phyloP scores from a whole-genome alignment of 2,113 vertebrate species.

The Salvelinus namaycush region DNA sequence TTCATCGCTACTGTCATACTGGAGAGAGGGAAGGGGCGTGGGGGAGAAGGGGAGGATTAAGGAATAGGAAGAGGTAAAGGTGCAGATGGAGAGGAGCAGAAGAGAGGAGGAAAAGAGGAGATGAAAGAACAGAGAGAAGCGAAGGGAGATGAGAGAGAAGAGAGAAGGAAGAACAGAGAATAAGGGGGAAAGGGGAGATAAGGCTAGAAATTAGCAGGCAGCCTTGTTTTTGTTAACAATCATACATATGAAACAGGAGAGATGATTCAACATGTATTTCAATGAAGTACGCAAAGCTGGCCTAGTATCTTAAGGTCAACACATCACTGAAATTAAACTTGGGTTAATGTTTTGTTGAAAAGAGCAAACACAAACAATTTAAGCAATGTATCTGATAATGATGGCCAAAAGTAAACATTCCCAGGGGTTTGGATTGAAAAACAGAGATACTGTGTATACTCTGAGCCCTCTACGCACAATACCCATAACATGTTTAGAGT shows the following conservation, averaged over 20 bases:
- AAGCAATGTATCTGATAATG: no score
- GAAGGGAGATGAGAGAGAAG: not conserved
- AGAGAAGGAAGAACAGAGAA: no score
- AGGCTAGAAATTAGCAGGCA: no score
- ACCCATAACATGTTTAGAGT: no score
- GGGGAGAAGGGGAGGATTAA: not conserved
- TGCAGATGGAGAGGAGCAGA: not conserved
- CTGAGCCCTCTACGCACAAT: no score
- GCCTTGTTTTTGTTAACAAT: not conserved
- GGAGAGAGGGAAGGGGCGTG: conserved; percentile 10
- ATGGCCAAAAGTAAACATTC: no score
- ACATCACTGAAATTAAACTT: not conserved
- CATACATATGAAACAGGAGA: not conserved
- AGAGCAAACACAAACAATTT: no score
- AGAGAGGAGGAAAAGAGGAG: not conserved
- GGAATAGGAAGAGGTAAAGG: not conserved
- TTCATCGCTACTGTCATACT: conserved; percentile 89
- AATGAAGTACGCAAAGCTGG: not conserved
- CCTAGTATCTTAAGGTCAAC: not conserved
- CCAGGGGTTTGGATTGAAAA: no score
- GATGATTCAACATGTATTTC: not conserved
- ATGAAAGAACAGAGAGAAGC: not conserved
- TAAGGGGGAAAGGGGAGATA: no score
- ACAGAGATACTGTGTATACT: no score
- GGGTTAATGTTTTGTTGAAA: no score